phyloP scores from a whole-genome alignment of 1,140 invertebrate genomes.

The Anthonomus grandis region DNA sequence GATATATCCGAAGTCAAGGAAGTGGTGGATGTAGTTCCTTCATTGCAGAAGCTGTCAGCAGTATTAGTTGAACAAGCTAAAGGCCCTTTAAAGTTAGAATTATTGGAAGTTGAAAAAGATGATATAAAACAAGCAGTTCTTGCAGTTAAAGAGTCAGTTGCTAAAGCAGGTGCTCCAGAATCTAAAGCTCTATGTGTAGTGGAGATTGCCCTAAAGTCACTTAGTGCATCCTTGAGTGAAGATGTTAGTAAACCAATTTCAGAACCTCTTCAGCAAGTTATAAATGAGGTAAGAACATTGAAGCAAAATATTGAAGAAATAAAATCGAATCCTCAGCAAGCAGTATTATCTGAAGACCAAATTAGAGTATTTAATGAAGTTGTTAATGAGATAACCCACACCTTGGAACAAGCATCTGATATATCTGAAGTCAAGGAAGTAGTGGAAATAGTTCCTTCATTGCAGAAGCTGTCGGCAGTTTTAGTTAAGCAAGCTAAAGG shows the following conservation, averaged over 20 bases:
- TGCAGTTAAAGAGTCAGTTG: no score
- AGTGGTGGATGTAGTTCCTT: no score
- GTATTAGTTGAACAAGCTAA: no score
- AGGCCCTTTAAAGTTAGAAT: no score
- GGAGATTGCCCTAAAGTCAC: no score
- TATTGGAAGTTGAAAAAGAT: no score
- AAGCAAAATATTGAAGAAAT: conserved; percentile 22
- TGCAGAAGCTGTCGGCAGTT: conserved; percentile 9
- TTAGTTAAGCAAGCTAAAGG: conserved; percentile 5
- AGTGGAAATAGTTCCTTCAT: conserved; percentile 1
- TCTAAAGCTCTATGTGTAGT: no score
- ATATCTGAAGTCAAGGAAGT: background rate
- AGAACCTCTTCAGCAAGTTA: background rate
- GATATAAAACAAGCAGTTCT: conserved; percentile 16
- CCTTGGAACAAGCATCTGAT: background rate
- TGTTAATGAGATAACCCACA: background rate
- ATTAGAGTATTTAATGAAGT: conserved; percentile 5
- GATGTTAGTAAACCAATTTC: background rate
- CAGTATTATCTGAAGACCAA: conserved; percentile 14
- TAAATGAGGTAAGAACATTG: conserved; percentile 8
- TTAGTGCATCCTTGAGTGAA: conserved; percentile 14
- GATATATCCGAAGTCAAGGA: no score
- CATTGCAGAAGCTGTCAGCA: no score
- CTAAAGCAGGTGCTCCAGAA: no score
- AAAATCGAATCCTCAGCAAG: conserved; percentile 8